Conservation (phyloP, 2,888 invertebrate species). For the Meandrusa payeni region DNA sequence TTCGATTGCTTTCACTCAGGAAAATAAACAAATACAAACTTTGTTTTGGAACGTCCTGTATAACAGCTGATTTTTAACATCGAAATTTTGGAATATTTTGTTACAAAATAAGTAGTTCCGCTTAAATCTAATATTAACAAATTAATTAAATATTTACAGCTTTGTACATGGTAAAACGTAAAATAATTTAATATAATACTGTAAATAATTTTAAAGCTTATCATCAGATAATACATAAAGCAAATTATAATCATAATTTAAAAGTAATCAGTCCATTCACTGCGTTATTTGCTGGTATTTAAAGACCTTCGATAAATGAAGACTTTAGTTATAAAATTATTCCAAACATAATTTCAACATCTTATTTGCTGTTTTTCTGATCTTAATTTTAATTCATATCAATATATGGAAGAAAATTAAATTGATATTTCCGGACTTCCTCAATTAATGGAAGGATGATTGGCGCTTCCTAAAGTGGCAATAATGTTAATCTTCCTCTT, state of each 20-base stretch:
- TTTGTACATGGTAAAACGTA: constrained; percentile 63
- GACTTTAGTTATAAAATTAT: neutral
- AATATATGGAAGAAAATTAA: no score
- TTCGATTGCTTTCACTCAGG: no score
- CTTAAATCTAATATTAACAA: constrained; percentile 44
- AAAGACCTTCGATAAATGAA: constrained; percentile 11
- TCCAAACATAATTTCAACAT: neutral
- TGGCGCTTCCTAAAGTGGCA: no score
- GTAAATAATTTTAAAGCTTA: constrained; percentile 75
- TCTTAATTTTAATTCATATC: no score
- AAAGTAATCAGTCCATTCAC: constrained; percentile 57
- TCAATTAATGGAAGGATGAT: no score
- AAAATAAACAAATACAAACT: neutral
- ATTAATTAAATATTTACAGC: constrained; percentile 60
- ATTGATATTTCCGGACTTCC: no score
- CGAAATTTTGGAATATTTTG: constrained; percentile 29
- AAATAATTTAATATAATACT: constrained; percentile 77
- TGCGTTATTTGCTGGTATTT: constrained; percentile 21
- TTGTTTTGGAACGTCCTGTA: no score
- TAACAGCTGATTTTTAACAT: constrained; percentile 17
- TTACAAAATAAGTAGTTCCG: constrained; percentile 25
- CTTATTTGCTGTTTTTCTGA: neutral
- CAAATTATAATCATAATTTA: constrained; percentile 32
- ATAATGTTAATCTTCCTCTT: no score
- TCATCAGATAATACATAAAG: constrained; percentile 42